Conservation (phyloP, 2,113 vertebrate genomes). For the Bungarus multicinctus region DNA sequence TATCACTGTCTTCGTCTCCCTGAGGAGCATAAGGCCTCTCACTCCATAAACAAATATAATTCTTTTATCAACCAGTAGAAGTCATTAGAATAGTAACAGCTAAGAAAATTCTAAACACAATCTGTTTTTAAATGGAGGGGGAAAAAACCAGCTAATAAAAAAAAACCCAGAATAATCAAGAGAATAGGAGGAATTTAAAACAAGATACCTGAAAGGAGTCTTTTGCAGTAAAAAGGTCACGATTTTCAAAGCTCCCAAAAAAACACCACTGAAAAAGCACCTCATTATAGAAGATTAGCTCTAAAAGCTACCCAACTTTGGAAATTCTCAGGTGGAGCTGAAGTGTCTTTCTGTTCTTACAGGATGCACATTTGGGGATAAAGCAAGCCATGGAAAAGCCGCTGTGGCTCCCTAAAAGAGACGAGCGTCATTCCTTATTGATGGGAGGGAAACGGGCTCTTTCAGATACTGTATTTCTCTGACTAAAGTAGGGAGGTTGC, state of each 20-base stretch:
- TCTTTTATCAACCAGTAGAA: background rate
- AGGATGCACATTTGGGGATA: background rate
- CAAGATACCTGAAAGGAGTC: background rate
- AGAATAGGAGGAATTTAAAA: background rate
- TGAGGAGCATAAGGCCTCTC: background rate
- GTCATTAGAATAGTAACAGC: background rate
- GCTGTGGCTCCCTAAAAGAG: background rate
- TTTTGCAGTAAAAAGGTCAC: background rate
- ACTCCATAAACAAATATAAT: background rate
- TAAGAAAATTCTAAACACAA: background rate
- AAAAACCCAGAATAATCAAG: background rate
- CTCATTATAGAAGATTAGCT: background rate
- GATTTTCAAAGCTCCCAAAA: background rate
- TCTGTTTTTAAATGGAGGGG: background rate
- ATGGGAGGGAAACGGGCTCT: background rate
- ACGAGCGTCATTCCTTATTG: background rate
- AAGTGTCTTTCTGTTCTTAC: background rate
- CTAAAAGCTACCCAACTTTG: slow-evolving; percentile 15
- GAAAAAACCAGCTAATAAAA: background rate
- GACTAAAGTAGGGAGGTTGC: slow-evolving; percentile 30
- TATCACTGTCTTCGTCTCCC: background rate
- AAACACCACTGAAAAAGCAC: background rate
- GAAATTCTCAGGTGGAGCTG: background rate
- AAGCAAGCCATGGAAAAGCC: slow-evolving; percentile 8
- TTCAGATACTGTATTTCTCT: background rate